These are phyloP conservation scores for Macrosoma leucophasiata DNA, from an alignment of 2,888 invertebrate species.

Conservation along the genomic window DNA sequence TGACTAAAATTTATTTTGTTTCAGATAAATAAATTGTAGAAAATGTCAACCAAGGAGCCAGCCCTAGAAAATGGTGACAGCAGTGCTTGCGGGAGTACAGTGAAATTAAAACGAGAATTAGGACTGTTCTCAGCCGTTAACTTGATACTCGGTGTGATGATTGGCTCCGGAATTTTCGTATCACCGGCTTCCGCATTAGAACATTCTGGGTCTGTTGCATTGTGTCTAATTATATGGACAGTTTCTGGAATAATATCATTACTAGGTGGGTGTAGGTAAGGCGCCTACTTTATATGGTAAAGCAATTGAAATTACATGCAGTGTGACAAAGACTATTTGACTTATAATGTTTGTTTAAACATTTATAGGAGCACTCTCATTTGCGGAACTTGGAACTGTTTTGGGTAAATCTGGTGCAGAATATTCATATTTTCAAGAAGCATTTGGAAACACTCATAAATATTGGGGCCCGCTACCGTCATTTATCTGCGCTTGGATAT, in stretches of 20 bases:
- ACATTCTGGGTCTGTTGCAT: constrained; percentile 86
- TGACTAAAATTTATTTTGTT: constrained; percentile 11
- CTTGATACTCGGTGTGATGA: constrained; percentile 91
- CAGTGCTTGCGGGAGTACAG: constrained; percentile 45
- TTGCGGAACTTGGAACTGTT: constrained; percentile 87
- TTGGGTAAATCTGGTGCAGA: constrained; percentile 88
- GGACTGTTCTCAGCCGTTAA: constrained; percentile 88
- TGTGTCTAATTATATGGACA: constrained; percentile 86
- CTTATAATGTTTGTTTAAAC: constrained; percentile 3
- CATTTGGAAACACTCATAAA: constrained; percentile 79
- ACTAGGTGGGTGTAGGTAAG: constrained; percentile 79
- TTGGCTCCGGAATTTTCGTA: constrained; percentile 92
- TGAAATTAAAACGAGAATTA: constrained; percentile 82
- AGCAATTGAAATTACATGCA: not conserved
- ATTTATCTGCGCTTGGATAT: constrained; percentile 86
- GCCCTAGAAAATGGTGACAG: constrained; percentile 28
- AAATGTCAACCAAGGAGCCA: constrained; percentile 43
- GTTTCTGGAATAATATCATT: constrained; percentile 86
- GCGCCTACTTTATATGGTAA: constrained; percentile 25
- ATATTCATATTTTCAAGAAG: constrained; percentile 85
- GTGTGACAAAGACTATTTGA: not conserved
- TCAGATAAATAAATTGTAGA: constrained; percentile 33
- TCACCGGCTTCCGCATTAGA: constrained; percentile 86
- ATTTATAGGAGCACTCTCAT: constrained; percentile 83
- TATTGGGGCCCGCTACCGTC: constrained; percentile 84